Conservation (phyloP, 2,113 vertebrate species). For the Galeopterus variegatus region DNA sequence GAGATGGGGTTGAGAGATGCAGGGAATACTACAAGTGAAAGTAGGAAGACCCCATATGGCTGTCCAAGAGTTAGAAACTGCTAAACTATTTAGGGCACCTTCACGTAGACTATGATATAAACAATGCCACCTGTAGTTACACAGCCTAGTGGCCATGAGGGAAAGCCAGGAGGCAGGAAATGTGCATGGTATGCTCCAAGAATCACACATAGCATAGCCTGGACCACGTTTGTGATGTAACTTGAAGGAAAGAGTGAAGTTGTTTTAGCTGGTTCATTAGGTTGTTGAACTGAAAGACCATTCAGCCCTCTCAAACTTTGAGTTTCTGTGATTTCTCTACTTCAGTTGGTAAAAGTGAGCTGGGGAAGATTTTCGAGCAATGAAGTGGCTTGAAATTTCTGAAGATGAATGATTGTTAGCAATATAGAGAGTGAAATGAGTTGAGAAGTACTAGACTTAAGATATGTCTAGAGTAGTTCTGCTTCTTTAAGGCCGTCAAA, state of each 20-base stretch:
- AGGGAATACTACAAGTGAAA: background rate
- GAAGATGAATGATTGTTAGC: background rate
- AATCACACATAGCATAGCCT: background rate
- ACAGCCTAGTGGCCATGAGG: background rate
- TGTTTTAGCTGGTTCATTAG: background rate
- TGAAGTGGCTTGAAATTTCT: background rate
- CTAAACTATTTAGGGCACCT: background rate
- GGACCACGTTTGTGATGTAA: background rate
- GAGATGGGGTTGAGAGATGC: background rate
- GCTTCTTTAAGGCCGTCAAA: background rate
- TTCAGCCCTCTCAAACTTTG: background rate
- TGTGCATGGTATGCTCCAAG: background rate
- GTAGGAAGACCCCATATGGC: background rate
- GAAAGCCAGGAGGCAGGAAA: background rate
- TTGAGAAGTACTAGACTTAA: conserved; percentile 16
- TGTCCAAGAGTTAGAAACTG: background rate
- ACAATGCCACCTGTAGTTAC: background rate
- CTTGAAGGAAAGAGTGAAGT: background rate
- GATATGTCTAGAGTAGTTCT: background rate
- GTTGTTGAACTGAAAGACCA: background rate
- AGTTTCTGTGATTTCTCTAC: background rate
- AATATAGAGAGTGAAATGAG: background rate
- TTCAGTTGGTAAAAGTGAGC: background rate
- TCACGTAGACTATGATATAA: background rate
- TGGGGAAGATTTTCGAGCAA: conserved; percentile 25